Base-by-base conservation (phyloP, 64 coral and sea anemone genomes). In the Montipora cactus region DNA sequence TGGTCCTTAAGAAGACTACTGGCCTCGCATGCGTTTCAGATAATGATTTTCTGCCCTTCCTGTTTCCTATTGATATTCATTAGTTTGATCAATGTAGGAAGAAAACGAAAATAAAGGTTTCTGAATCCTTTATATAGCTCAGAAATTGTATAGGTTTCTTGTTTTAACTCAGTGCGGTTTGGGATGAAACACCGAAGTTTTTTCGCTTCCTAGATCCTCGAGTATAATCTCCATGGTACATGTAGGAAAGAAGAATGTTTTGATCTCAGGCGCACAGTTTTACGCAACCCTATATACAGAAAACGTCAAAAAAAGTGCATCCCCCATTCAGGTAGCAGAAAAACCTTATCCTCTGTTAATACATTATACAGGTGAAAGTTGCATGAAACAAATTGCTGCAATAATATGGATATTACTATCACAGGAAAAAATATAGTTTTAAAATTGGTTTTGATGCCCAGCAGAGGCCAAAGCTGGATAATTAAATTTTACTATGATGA, bases 141-240 rank as follows among this genome's bases (percentile, higher is more conserved):
- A 11, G 59, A 16, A 52, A 71, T 70, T 70, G 64, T 50, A 84
- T 67, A 84, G 28, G 14, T 1, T 71, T 8, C 18, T 28, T 49
- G 49, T 55, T 55, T 7, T 55, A 55, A 10, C 10, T 55, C 37
- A 37, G 37, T 37, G 6, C 13, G 9, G 11, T 64, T 16, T 64
- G 61, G 37, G 37, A 57, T 64, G 61, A 64, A 64, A 64, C 61
- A 15, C 14, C 13, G 61, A 12, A 11, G 14, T 49, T 49, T 78
- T 8, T 13, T 16, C 15, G 7, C 76, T 78, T 78, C 13, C 53
- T 14, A 37, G 37, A 37, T 37, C 37, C 37, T 37, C 80, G 1
- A 82, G 80, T 15, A 15, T 82, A 2, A 45, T 82, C 23, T 50
- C 45, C 45, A 71, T 86, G 66, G n/a, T 72, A 22, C 70, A 86